Evolutionary conservation across 1,140 invertebrate genomes (phyloP).

Genomic region (Apocrypta bakeri): DNA sequence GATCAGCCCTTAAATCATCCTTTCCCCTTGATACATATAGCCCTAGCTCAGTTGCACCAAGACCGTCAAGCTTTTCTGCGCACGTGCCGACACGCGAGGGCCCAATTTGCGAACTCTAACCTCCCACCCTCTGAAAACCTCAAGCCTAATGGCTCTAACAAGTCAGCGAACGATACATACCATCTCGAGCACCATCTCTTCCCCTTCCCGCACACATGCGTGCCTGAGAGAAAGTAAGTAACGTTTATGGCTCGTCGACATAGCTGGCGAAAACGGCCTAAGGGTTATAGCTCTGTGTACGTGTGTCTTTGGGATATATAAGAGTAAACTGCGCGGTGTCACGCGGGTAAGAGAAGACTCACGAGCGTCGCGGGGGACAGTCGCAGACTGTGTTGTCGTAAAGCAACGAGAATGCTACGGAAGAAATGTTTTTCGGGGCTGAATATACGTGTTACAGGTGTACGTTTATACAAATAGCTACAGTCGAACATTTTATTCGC

Average conservation of each 20-base stretch:
- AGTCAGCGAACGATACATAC: not conserved
- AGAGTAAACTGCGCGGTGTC: slow-evolving; percentile 11
- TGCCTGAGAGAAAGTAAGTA: not conserved
- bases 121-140: not conserved
- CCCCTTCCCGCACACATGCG: not conserved
- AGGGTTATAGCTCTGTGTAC: not conserved
- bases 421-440: not conserved
- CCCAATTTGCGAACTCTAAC: slow-evolving; percentile 37
- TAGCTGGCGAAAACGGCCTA: not conserved
- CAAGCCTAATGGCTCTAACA: slow-evolving; percentile 20
- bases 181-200: too few species aligned
- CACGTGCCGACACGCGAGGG: slow-evolving; percentile 33
- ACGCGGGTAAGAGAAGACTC: not conserved
- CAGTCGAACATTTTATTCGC: not conserved
- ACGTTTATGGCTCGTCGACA: slow-evolving; percentile 14
- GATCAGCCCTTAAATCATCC: slow-evolving; percentile 32
- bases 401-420: not conserved
- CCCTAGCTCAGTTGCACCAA: not conserved
- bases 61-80: slow-evolving; percentile 15
- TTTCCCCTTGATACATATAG: not conserved
- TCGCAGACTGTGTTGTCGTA: not conserved
- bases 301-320: not conserved
- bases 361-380: slow-evolving; percentile 29
- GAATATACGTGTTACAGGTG: too few species aligned
- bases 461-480: too few species aligned